phyloP scores from a whole-genome alignment of 2,888 invertebrate species.

The Bombylius major region DNA sequence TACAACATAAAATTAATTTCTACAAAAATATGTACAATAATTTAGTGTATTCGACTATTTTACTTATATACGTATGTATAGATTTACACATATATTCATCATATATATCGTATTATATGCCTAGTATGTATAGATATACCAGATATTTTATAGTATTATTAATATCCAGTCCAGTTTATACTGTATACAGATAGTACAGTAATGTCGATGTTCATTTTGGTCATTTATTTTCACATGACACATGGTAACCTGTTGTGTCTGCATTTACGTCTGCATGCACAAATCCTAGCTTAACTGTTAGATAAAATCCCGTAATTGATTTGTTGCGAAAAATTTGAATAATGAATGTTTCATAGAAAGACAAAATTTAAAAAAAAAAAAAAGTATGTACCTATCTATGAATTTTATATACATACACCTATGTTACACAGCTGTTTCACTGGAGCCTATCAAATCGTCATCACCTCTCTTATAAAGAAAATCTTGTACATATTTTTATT shows the following conservation, averaged over 20 bases:
- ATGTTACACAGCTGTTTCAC: too few relatives aligned
- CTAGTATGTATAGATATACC: too few relatives aligned
- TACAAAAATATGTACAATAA: too few relatives aligned
- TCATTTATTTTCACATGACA: constrained; percentile 8
- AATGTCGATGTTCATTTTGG: not conserved
- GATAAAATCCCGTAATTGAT: constrained; percentile 10
- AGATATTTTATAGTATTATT: too few relatives aligned
- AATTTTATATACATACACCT: too few relatives aligned
- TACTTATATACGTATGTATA: too few relatives aligned
- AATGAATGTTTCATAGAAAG: not conserved
- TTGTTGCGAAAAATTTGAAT: constrained; percentile 10
- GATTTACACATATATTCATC: too few relatives aligned
- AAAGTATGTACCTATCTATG: too few relatives aligned
- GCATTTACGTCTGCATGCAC: not conserved
- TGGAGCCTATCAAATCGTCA: not conserved
- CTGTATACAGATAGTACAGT: not conserved
- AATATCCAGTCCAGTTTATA: not conserved
- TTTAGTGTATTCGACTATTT: too few relatives aligned
- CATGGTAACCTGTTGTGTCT: constrained; percentile 3
- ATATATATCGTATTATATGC: too few relatives aligned
- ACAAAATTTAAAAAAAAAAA: too few relatives aligned
- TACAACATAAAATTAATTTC: too few relatives aligned
- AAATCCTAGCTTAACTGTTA: not conserved
- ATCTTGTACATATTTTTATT: not conserved
- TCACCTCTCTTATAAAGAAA: not conserved